These are phyloP conservation scores for Polyergus mexicanus DNA, from an alignment of 1,140 invertebrate genomes.

Conservation along the genomic window DNA sequence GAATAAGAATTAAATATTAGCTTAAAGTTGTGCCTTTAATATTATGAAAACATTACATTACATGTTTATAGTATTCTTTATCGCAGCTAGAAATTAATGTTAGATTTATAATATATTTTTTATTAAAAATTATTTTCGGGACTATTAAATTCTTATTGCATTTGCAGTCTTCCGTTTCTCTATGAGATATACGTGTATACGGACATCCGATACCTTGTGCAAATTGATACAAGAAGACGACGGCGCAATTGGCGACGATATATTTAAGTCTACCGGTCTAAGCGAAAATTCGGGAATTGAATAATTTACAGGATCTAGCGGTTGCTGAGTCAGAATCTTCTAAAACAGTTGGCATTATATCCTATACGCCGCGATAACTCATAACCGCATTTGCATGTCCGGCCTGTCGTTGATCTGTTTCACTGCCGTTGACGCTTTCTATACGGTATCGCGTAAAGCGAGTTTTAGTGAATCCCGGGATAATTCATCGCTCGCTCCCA, in stretches of 20 bases:
- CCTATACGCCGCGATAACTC: slow-evolving; percentile 74
- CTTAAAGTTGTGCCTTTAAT: background rate
- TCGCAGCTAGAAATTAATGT: background rate
- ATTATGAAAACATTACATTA: too few relatives aligned
- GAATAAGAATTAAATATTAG: background rate
- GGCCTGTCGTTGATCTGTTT: slow-evolving; percentile 78
- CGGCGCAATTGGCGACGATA: slow-evolving; percentile 47
- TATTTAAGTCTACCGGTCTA: slow-evolving; percentile 43
- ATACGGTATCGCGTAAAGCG: slow-evolving; percentile 70
- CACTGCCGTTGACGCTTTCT: slow-evolving; percentile 69
- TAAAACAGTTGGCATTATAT: slow-evolving; percentile 81
- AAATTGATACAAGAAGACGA: slow-evolving; percentile 51
- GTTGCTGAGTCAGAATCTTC: slow-evolving; percentile 80
- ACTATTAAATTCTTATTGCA: slow-evolving; percentile 3
- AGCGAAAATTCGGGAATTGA: slow-evolving; percentile 30
- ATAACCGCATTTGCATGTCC: slow-evolving; percentile 72
- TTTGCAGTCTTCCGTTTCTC: background rate
- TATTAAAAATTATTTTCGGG: background rate
- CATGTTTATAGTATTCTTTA: too few relatives aligned
- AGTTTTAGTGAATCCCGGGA: slow-evolving; percentile 28
- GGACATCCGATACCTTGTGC: slow-evolving; percentile 43
- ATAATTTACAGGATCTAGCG: slow-evolving; percentile 45
- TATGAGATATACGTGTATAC: background rate
- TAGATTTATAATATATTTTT: background rate
- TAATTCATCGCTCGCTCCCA: slow-evolving; percentile 27